Percentiles rank a stretch among this genome's conserved stretches.
phyloP scores from a whole-genome alignment of 2,888 invertebrate genomes.

The Ptychoptera albimana region DNA sequence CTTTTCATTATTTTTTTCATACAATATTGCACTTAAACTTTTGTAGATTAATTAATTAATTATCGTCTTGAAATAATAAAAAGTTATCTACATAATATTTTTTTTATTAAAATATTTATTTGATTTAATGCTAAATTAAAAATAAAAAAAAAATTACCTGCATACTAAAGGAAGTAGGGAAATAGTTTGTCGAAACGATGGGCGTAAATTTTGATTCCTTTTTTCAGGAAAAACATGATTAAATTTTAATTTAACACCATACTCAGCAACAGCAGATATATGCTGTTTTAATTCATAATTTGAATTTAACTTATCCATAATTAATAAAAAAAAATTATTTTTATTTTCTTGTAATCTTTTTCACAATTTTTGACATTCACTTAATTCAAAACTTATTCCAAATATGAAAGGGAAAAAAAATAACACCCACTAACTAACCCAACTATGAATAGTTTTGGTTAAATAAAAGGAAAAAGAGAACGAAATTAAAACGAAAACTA shows the following conservation, averaged over 20 bases:
- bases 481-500: too few relatives aligned
- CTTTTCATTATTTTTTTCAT: constrained; percentile 5
- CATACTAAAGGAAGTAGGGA: constrained; percentile 52
- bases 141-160: constrained; percentile 36
- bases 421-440: too few relatives aligned
- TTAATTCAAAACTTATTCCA: too few relatives aligned
- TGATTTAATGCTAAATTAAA: constrained; percentile 1
- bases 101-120: not conserved
- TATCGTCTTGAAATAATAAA: too few relatives aligned
- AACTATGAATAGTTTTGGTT: too few relatives aligned
- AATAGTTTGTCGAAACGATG: constrained; percentile 50
- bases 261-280: constrained; percentile 36
- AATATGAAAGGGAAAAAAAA: too few relatives aligned
- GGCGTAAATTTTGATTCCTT: constrained; percentile 47
- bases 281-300: constrained; percentile 23
- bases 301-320: constrained; percentile 22
- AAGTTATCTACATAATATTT: too few relatives aligned
- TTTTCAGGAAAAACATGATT: constrained; percentile 60
- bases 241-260: constrained; percentile 56
- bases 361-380: too few relatives aligned
- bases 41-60: not conserved
- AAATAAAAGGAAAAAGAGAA: too few relatives aligned
- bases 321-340: not conserved
- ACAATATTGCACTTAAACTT: not conserved
- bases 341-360: too few relatives aligned